Base-by-base conservation (phyloP, 2,113 vertebrate genomes). In the Ceratotherium simum region DNA sequence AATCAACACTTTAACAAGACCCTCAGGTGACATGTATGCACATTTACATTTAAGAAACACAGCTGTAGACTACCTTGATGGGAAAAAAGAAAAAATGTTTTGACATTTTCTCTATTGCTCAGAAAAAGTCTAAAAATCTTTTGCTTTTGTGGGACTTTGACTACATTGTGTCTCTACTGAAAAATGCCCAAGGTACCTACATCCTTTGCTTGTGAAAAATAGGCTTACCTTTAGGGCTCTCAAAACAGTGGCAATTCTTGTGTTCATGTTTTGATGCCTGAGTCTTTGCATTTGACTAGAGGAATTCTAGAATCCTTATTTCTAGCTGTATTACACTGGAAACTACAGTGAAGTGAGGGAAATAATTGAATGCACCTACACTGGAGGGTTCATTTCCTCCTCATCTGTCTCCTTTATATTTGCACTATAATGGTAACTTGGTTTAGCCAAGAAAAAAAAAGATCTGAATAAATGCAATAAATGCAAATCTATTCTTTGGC, bases 391-490 rank as follows among this genome's bases (percentile, higher is more conserved):
- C 64, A 48, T 51, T 9, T 54, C n/a, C 39, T 67, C 36, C 13
- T 3, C 58, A 29, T 60, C 8, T 7, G 73, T 65, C 21, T 85
- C 39, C 2, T 46, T 72, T 92, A 4, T 29, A 27, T 65, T 82
- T 86, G 33, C 8, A 54, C 48, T 81, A 3, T 75, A 29, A 70
- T 10, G 54, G 36, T 42, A 39, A n/a, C 39, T 39, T 75, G 3
- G 51, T 23, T 56, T 80, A 42, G 51, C 60, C 54, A 56, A 62
- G 10, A 36, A 17, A 62, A 64, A 62, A 78, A 51, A 51, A 3
- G 20, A 56, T 95, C 76, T 80, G 48, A 84, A 79, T 78, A 97
- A 88, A 67, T 76, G 16, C 29, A 73, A 58, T 60, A 42, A 91
- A 51, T 13, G 23, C 56, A 51, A 85, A 48, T 80, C 4, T 92